A percentile compares a stretch with the other conserved stretches of the same genome.
These are phyloP conservation scores for Chironomus riparius DNA, from an alignment of 2,888 invertebrate genomes.

Conservation along the genomic window DNA sequence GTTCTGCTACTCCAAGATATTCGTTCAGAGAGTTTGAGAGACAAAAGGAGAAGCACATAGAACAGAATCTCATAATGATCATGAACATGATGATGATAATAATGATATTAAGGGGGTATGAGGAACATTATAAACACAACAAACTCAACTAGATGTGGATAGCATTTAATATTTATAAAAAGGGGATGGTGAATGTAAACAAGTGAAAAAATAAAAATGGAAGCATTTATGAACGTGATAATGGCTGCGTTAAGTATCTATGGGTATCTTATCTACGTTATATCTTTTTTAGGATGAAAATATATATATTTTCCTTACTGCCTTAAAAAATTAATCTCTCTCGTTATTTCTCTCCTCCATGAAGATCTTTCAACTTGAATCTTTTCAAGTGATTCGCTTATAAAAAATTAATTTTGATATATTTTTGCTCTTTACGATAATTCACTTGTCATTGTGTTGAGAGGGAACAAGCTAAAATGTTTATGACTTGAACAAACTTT, in stretches of 20 bases:
- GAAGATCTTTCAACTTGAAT: too few relatives aligned
- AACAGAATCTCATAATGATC: not conserved
- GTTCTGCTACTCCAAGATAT: not conserved
- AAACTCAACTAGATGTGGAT: not conserved
- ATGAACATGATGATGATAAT: not conserved
- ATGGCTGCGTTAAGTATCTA: not conserved
- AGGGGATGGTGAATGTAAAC: not conserved
- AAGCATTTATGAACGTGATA: not conserved
- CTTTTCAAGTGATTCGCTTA: too few relatives aligned
- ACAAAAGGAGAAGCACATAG: not conserved
- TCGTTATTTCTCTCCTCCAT: too few relatives aligned
- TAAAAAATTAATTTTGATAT: too few relatives aligned
- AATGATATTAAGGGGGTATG: not conserved
- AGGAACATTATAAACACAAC: not conserved
- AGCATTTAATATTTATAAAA: not conserved
- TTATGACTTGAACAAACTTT: too few relatives aligned
- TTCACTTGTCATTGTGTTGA: too few relatives aligned
- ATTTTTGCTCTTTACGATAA: too few relatives aligned
- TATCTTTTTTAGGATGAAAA: too few relatives aligned
- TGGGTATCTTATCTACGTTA: too few relatives aligned
- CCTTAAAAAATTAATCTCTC: too few relatives aligned
- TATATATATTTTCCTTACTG: too few relatives aligned
- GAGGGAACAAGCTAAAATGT: too few relatives aligned
- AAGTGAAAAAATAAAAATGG: not conserved
- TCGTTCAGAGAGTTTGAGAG: not conserved